These are phyloP conservation scores for Heterodera schachtii DNA, from an alignment of 1,140 invertebrate species.

Conservation along the genomic window DNA sequence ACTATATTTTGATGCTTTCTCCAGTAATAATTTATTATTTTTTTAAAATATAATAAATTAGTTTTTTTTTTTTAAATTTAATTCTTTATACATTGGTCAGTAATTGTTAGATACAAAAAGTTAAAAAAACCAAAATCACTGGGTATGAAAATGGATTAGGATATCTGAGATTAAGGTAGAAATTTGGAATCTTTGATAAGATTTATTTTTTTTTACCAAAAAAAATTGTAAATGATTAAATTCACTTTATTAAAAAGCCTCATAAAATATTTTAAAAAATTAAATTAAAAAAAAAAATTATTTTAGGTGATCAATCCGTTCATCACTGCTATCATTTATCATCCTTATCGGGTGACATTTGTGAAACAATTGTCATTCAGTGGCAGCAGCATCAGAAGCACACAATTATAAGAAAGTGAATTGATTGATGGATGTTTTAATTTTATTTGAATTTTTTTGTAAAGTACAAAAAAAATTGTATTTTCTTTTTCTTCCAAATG, in stretches of 20 bases:
- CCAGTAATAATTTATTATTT: conserved; percentile 3
- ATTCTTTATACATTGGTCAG: not conserved
- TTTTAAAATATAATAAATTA: not conserved
- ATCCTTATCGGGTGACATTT: conserved; percentile 28
- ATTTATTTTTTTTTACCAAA: too few relatives aligned
- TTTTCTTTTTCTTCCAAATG: too few relatives aligned
- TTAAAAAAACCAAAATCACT: too few relatives aligned
- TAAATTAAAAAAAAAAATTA: not conserved
- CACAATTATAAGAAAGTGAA: not conserved
- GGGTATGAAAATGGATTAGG: too few relatives aligned
- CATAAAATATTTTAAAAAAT: not conserved
- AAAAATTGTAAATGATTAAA: too few relatives aligned
- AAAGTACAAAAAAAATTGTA: too few relatives aligned
- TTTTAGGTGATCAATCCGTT: conserved; percentile 25
- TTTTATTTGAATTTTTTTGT: too few relatives aligned
- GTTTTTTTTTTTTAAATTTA: not conserved
- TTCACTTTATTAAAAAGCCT: too few relatives aligned
- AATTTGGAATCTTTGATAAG: too few relatives aligned
- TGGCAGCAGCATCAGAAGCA: conserved; percentile 9
- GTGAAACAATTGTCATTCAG: conserved; percentile 15
- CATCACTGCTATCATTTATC: conserved; percentile 30
- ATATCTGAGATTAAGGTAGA: too few relatives aligned
- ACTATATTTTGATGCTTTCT: conserved; percentile 23
- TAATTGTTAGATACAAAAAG: too few relatives aligned
- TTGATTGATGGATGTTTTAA: not conserved